Conservation (phyloP, 2,888 invertebrate genomes). For the Platycheirus albimanus region DNA sequence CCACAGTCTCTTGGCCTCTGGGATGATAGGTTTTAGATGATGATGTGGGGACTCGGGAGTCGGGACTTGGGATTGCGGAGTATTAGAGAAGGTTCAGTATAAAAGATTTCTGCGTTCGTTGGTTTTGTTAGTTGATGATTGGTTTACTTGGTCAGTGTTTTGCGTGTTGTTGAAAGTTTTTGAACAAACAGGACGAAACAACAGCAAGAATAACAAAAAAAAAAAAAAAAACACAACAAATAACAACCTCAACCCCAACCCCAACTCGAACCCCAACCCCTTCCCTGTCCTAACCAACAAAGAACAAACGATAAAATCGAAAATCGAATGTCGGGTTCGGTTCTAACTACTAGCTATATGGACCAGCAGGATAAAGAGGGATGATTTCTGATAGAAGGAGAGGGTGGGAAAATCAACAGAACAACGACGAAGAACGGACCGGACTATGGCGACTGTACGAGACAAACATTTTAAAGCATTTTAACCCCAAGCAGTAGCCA, state of each 20-base stretch:
- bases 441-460: too few relatives aligned
- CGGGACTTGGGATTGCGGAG: background rate
- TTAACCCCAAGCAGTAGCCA: slow-evolving; percentile 60
- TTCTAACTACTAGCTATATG: background rate
- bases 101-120: slow-evolving; percentile 50
- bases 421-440: too few relatives aligned
- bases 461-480: slow-evolving; percentile 51
- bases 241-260: too few relatives aligned
- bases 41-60: too few relatives aligned
- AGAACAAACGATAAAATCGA: slow-evolving; percentile 60
- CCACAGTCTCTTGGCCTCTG: background rate
- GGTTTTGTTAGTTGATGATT: slow-evolving; percentile 67
- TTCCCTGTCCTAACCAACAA: too few relatives aligned
- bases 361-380: background rate
- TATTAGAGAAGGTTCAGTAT: slow-evolving; percentile 1
- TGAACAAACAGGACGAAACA: slow-evolving; percentile 60
- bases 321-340: slow-evolving; percentile 54
- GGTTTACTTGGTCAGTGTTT: slow-evolving; percentile 73
- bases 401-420: slow-evolving; percentile 23
- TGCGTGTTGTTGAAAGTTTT: slow-evolving; percentile 67
- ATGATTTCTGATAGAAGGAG: background rate
- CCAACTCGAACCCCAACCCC: background rate
- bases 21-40: background rate
- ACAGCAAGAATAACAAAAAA: slow-evolving; percentile 35
- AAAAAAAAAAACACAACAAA: slow-evolving; percentile 9